Conservation (phyloP, 2,797 vertebrate genomes). For the Enteromius unitaeniatus region DNA sequence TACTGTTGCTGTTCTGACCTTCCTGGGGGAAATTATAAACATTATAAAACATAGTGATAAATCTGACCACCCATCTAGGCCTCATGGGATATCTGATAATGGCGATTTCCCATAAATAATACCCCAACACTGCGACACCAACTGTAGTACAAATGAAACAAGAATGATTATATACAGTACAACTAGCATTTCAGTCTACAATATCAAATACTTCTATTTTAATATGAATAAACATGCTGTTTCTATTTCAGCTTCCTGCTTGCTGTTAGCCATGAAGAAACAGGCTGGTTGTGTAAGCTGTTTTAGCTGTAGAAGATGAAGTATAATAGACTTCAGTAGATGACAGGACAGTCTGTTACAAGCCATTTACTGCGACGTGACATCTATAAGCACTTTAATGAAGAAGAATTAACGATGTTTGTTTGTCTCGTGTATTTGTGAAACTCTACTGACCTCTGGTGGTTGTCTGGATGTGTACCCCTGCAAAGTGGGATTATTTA, state of each 20-base stretch:
- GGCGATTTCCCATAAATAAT: not conserved
- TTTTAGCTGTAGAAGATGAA: not conserved
- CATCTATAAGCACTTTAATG: not conserved
- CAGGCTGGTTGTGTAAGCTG: not conserved
- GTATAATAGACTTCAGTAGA: not conserved
- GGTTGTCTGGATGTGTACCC: not conserved
- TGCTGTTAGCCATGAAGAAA: not conserved
- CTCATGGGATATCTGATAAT: not conserved
- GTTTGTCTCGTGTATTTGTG: not conserved
- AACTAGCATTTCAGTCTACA: not conserved
- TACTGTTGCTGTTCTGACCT: not conserved
- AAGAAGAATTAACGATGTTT: not conserved
- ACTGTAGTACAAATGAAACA: not conserved
- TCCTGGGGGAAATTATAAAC: slow-evolving; percentile 3
- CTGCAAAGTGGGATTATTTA: not conserved
- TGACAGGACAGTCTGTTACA: not conserved
- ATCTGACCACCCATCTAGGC: not conserved
- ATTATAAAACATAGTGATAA: not conserved
- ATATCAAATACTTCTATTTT: not conserved
- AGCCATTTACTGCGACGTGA: not conserved
- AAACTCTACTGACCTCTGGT: slow-evolving; percentile 58
- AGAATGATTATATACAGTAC: not conserved
- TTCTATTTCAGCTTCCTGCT: not conserved
- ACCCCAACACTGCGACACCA: not conserved
- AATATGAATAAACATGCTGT: not conserved